Evolutionary conservation across 92 coral and sea anemone genomes (phyloP).

Genomic region (Zoanthus gigantus): DNA sequence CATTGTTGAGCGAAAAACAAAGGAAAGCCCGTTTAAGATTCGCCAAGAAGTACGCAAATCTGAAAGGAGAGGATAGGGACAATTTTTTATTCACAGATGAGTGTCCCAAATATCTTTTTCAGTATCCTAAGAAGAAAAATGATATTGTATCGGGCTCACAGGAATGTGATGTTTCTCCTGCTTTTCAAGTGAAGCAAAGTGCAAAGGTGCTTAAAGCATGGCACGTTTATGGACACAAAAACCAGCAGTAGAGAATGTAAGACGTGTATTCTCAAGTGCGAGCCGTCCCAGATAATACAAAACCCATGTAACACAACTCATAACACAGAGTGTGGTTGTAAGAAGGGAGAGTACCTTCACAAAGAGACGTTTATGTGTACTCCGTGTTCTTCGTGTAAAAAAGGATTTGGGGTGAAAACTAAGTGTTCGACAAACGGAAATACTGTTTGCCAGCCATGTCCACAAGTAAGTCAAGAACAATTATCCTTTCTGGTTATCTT

Average conservation of each 20-base stretch:
- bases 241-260: background rate
- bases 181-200: too few species aligned
- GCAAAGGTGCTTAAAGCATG: background rate
- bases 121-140: too few species aligned
- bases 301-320: background rate
- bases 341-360: background rate
- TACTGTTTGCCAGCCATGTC: constrained; percentile 19
- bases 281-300: background rate
- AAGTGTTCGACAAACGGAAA: background rate
- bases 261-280: background rate
- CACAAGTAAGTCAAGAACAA: background rate
- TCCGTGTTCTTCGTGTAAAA: background rate
- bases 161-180: too few species aligned
- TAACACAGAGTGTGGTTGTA: constrained; percentile 22
- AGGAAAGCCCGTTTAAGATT: too few species aligned
- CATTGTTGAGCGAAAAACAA: too few species aligned
- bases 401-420: background rate
- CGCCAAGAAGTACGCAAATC: too few species aligned
- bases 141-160: too few species aligned
- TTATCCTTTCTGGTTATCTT: background rate
- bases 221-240: constrained; percentile 1
- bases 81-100: too few species aligned
- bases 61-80: too few species aligned
- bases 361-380: background rate
- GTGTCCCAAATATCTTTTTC: too few species aligned